Evolutionary conservation across 2,888 invertebrate species (phyloP), one percentile per base, ranked within the genome.

Genomic region (Diplolepis rosae): DNA sequence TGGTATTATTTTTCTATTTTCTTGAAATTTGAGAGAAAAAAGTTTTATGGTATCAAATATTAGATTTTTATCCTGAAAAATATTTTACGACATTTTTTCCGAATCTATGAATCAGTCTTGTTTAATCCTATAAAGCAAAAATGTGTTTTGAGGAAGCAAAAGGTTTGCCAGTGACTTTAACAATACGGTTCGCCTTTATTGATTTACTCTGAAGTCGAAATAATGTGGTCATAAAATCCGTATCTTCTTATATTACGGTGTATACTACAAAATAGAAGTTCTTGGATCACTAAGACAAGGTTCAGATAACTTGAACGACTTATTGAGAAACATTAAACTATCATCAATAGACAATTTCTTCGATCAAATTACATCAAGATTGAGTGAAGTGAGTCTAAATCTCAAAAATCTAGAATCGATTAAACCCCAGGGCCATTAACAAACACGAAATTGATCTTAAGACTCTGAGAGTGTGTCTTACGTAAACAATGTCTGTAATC

Each of bases 381-480:
- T 35, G 35, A 54, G 56, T 61, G 30, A 39, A 39, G 24, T 39
- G 61, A 39, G 24, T 39, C 4, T 22, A n/a, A 61, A 39, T 39
- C 61, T 61, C 39, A n/a, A 61, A 45, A 39, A 61, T n/a, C 9
- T n/a, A 39, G 35, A 22, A 22, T 39, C 24, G 61, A 61, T 39
- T 35, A 56, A 56, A 56, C 32, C 13, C 22, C 24, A 56, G 7
- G 24, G 35, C 39, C 39, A 61, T 61, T 39, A 61, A 61, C 61
- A 39, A n/a, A 61, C 61, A 61, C 35, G 61, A 61, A 61, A 61
- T 24, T 61, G 61, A 61, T 39, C 39, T 61, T 61, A 39, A n/a
- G 13, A 61, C 13, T 24, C 35, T 61, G 39, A 61, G 39, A 61
- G 39, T 35, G 35, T 39, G 61, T 9, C 7, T n/a, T n/a, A n/a